A percentile compares a stretch with the other conserved stretches of the same genome.
These are phyloP conservation scores for Noctua fimbriata DNA, from an alignment of 2,888 invertebrate species.

Conservation along the genomic window DNA sequence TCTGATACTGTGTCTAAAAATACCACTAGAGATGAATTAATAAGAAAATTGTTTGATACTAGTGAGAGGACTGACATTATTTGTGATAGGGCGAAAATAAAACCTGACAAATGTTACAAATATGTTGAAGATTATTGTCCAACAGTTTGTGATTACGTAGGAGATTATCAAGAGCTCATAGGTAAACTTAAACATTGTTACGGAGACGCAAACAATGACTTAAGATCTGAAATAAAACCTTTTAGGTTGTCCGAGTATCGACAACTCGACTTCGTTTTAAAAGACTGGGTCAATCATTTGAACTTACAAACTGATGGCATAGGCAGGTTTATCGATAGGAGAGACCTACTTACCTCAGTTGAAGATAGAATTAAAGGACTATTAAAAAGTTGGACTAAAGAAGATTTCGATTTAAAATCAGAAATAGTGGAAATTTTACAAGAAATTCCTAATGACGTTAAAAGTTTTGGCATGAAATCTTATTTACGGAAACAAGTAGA, in stretches of 20 bases:
- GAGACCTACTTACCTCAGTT: conserved; percentile 62
- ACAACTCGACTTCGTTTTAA: conserved; percentile 67
- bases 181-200: conserved; percentile 43
- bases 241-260: conserved; percentile 43
- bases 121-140: conserved; percentile 11
- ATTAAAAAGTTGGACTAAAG: conserved; percentile 59
- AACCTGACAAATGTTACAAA: conserved; percentile 27
- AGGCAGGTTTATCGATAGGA: conserved; percentile 62
- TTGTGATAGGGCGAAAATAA: neutral
- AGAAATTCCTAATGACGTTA: conserved; percentile 70
- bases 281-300: conserved; percentile 72
- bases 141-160: conserved; percentile 14
- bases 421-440: conserved; percentile 70
- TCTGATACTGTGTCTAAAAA: conserved; percentile 61
- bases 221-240: conserved; percentile 55
- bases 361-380: conserved; percentile 66
- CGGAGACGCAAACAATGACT: conserved; percentile 42
- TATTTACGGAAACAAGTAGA: conserved; percentile 72
- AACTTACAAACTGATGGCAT: conserved; percentile 67
- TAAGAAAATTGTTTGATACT: conserved; percentile 55
- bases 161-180: conserved; percentile 40
- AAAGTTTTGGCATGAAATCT: conserved; percentile 60
- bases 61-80: conserved; percentile 16
- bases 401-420: conserved; percentile 62
- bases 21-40: conserved; percentile 56